Evolutionary conservation across 2,797 vertebrate species (phyloP).

Genomic region (Acanthornis magna): DNA sequence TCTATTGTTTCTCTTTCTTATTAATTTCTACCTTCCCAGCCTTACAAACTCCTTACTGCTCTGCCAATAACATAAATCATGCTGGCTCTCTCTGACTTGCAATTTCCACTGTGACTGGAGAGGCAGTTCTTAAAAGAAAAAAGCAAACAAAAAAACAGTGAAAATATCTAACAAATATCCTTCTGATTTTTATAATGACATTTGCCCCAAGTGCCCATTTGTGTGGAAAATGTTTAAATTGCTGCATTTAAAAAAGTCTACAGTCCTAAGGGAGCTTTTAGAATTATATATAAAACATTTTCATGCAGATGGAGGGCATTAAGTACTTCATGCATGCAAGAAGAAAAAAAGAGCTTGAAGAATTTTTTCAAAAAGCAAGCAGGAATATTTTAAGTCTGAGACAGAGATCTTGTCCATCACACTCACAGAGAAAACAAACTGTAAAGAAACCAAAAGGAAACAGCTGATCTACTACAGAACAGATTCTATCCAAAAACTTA

Average conservation of each 20-base stretch:
- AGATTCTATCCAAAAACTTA: conserved; percentile 1
- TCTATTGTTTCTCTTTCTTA: conserved; percentile 6
- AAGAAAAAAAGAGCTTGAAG: conserved; percentile 30
- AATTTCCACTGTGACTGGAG: background rate
- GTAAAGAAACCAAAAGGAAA: conserved; percentile 22
- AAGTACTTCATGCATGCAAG: conserved; percentile 44
- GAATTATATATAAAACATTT: conserved; percentile 50
- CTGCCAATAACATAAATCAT: background rate
- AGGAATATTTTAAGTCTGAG: background rate
- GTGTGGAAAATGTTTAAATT: conserved; percentile 65
- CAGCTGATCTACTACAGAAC: background rate
- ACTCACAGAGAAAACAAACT: background rate
- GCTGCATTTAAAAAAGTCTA: conserved; percentile 35
- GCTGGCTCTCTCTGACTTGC: background rate
- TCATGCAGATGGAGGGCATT: conserved; percentile 61
- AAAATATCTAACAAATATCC: conserved; percentile 6
- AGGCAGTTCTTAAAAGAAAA: background rate
- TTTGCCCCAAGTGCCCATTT: conserved; percentile 36
- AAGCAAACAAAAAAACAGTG: background rate
- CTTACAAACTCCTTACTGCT: background rate
- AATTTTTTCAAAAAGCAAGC: conserved; percentile 39
- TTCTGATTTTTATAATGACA: conserved; percentile 1
- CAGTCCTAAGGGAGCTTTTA: conserved; percentile 56
- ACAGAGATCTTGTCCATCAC: background rate
- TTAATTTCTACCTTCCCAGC: background rate